A percentile compares a stretch with the other conserved stretches of the same genome.
phyloP scores from a whole-genome alignment of 2,113 vertebrate genomes.

The Trichechus manatus region DNA sequence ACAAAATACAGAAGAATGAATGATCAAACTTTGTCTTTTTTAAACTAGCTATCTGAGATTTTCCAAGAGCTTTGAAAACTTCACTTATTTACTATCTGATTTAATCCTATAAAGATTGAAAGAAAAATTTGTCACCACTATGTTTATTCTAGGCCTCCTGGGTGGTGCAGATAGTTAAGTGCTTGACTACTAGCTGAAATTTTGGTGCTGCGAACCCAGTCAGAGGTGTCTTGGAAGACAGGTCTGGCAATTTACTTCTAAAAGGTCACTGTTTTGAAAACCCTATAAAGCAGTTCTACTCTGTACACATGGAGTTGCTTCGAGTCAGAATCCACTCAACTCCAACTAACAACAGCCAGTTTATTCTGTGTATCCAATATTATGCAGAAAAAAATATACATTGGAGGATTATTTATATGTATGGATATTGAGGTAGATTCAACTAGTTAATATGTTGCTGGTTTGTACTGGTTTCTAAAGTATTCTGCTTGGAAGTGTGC shows the following conservation, averaged over 20 bases:
- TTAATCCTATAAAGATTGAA: neutral
- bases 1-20: neutral
- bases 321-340: no score
- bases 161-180: no score
- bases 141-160: no score
- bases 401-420: neutral
- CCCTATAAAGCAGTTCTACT: no score
- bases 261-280: no score
- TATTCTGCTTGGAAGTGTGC: neutral
- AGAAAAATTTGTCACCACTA: neutral
- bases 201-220: neutral
- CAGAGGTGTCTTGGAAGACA: no score
- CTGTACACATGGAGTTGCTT: no score
- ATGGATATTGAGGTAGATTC: neutral
- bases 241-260: no score
- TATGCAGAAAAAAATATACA: neutral
- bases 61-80: neutral
- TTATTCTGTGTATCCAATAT: neutral
- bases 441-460: conserved; percentile 20
- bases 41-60: neutral
- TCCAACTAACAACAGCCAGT: neutral
- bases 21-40: neutral
- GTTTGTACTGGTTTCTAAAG: neutral
- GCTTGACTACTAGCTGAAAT: no score
- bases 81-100: neutral